Evolutionary conservation across 1,140 invertebrate genomes (phyloP).

Genomic region (Periplaneta americana): DNA sequence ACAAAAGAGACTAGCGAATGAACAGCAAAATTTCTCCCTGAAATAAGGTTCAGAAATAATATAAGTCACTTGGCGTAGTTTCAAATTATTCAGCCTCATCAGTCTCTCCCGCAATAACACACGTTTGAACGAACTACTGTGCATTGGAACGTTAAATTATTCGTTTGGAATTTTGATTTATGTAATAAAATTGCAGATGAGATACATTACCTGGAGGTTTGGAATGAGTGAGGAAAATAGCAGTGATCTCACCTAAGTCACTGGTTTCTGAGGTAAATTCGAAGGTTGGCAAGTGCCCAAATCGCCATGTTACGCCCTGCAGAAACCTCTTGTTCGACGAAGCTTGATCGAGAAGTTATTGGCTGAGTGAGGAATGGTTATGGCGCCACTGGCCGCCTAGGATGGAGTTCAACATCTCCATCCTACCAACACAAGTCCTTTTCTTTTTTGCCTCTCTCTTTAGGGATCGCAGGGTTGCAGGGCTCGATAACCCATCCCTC

Average conservation of each 20-base stretch:
- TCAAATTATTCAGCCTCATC: no score
- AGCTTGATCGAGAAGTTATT: background rate
- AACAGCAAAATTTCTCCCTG: no score
- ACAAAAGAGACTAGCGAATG: no score
- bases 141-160: no score
- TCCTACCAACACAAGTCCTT: background rate
- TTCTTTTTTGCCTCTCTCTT: background rate
- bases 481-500: background rate
- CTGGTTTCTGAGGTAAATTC: background rate
- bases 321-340: background rate
- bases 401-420: background rate
- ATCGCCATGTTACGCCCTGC: background rate
- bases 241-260: background rate
- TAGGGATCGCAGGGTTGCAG: background rate
- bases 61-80: no score
- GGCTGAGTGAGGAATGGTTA: background rate
- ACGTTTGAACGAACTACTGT: no score
- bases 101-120: no score
- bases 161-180: no score
- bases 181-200: background rate
- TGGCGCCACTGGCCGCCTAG: background rate
- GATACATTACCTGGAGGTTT: background rate
- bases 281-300: background rate
- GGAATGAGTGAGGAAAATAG: background rate
- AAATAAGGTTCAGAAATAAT: no score